Evolutionary conservation across 2,888 invertebrate genomes (phyloP), one percentile per base, ranked within the genome.

Genomic region (Drosophila setosimentum): DNA sequence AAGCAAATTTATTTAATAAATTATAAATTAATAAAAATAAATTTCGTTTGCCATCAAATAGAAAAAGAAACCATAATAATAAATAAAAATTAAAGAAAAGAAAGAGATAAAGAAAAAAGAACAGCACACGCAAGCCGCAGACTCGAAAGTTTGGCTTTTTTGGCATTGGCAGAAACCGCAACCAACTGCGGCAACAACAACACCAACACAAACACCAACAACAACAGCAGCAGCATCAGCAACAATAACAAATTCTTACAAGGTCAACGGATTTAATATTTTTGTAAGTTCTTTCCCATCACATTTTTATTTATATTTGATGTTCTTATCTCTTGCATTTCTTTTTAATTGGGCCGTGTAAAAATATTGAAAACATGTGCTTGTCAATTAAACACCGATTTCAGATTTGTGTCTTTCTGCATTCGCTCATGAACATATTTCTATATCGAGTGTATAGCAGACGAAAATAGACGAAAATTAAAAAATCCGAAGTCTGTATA

Each of bases 211-310:
- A 63, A 21, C 63, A 69, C 29, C 64, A 68, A 51, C 45, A 63
- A 33, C 64, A 68, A 55, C 69, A 55, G 21, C 73, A 61, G 18
- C 71, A 68, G 32, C 71, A 75, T 30, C 71, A 50, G 35, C 76
- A 69, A 63, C 78, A 63, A 65, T 72, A 78, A 69, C 71, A 75
- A 83, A 82, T 90, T 89, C 80, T 78, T 74, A 80, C 89, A 92
- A 91, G 88, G 87, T 90, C 90, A 90, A 91, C 91, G 88, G 90
- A 91, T 90, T 91, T 83, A 92, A 92, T 83, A 85, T 84, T 88
- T 89, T 92, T 91, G 91, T 91, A 87, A 91, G 91, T 90, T 65
- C 62, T 45, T 57, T n/a, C 42, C 21, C 55, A 37, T 53, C 45
- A 11, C 27, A 67, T 54, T 37, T 40, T 30, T 29, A 48, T 68